These are phyloP conservation scores for Notothenia coriiceps DNA, from an alignment of 2,113 vertebrate genomes.

Conservation along the genomic window DNA sequence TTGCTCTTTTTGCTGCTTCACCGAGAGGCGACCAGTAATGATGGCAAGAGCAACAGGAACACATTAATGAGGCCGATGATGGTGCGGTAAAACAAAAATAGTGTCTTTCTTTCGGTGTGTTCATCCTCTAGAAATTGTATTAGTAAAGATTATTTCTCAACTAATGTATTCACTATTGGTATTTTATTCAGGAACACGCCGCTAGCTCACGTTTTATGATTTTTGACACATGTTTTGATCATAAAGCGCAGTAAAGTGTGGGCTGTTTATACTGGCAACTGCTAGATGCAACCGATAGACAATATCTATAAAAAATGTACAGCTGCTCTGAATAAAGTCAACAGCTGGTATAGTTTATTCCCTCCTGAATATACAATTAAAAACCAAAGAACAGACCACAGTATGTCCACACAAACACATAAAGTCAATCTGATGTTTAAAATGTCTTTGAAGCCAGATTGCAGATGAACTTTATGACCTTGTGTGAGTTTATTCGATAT, in stretches of 20 bases:
- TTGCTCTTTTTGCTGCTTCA: slow-evolving; percentile 3
- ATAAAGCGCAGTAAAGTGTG: background rate
- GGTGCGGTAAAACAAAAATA: background rate
- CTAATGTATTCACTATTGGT: too few relatives aligned
- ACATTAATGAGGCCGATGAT: background rate
- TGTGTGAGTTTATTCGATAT: too few relatives aligned
- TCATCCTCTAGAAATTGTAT: background rate
- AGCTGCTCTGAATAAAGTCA: background rate
- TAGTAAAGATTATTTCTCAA: too few relatives aligned
- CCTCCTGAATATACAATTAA: background rate
- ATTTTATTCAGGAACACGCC: background rate
- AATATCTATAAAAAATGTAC: slow-evolving; percentile 1
- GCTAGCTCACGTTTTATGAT: too few relatives aligned
- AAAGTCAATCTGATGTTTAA: too few relatives aligned
- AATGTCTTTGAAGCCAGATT: too few relatives aligned
- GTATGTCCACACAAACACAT: too few relatives aligned
- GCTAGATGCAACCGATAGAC: background rate
- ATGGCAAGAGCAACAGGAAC: background rate
- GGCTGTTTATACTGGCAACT: background rate
- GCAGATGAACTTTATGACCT: too few relatives aligned
- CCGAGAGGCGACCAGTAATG: slow-evolving; percentile 8
- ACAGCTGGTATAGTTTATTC: background rate
- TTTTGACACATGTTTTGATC: too few relatives aligned
- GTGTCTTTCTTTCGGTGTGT: background rate
- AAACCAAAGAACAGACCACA: too few relatives aligned